Evolutionary conservation across 2,888 invertebrate species (phyloP).

Genomic region (Scaptomyza cyrtandrae): DNA sequence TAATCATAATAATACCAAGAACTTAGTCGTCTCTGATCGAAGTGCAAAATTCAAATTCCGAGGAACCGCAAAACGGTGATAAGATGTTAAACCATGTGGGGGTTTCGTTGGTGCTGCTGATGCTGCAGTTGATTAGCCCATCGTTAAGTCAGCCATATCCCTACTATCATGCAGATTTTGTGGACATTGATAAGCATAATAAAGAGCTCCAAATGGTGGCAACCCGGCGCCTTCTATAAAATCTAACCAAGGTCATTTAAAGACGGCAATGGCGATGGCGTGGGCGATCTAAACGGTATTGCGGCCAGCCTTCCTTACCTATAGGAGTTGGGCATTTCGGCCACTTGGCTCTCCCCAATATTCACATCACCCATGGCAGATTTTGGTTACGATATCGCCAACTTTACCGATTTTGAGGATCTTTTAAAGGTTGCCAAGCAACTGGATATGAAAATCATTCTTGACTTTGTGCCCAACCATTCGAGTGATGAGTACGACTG

Average conservation of each 20-base stretch:
- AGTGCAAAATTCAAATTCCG: too few relatives aligned
- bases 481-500: slow-evolving; percentile 92
- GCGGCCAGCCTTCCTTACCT: slow-evolving; percentile 87
- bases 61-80: too few relatives aligned
- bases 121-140: slow-evolving; percentile 22
- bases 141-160: slow-evolving; percentile 71
- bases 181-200: slow-evolving; percentile 30
- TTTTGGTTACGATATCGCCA: slow-evolving; percentile 91
- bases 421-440: slow-evolving; percentile 86
- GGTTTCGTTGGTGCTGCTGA: slow-evolving; percentile 27
- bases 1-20: too few relatives aligned
- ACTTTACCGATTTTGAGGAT: slow-evolving; percentile 89
- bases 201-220: slow-evolving; percentile 89
- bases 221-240: slow-evolving; percentile 92
- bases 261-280: slow-evolving; percentile 92
- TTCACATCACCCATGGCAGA: slow-evolving; percentile 91
- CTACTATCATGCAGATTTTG: slow-evolving; percentile 76
- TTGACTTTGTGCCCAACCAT: slow-evolving; percentile 91
- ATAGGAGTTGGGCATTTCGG: slow-evolving; percentile 88
- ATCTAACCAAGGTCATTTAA: slow-evolving; percentile 94
- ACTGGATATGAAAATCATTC: slow-evolving; percentile 86
- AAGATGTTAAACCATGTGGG: slow-evolving; percentile 27
- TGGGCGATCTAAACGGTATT: slow-evolving; percentile 93
- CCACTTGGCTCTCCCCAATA: slow-evolving; percentile 90
- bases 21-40: too few relatives aligned